Conservation (phyloP, 2,888 invertebrate genomes). For the Drosophila limbata region DNA sequence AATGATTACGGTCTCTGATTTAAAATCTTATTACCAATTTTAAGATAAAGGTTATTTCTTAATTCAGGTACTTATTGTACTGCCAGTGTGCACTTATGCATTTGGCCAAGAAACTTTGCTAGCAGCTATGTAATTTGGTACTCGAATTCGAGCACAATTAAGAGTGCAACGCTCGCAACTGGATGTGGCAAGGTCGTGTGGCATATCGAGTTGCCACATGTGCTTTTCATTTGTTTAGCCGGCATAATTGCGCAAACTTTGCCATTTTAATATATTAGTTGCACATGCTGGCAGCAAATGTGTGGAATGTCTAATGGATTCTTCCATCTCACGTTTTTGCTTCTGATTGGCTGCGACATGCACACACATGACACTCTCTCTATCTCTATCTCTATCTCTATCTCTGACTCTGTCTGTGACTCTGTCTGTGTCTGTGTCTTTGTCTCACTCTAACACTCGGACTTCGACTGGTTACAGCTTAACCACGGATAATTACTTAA, state of each 20-base stretch:
- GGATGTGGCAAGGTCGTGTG: slow-evolving; percentile 29
- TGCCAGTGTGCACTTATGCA: neutral
- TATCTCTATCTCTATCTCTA: neutral
- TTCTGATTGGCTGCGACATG: slow-evolving; percentile 34
- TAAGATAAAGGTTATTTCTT: too few species aligned
- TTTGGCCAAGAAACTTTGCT: slow-evolving; percentile 26
- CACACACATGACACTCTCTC: slow-evolving; percentile 16
- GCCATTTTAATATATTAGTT: slow-evolving; percentile 37
- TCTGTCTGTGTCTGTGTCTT: neutral
- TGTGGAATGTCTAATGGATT: slow-evolving; percentile 38
- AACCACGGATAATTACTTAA: slow-evolving; percentile 66
- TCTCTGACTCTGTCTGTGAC: neutral
- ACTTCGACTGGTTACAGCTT: slow-evolving; percentile 33
- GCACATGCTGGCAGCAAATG: slow-evolving; percentile 53
- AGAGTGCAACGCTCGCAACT: slow-evolving; percentile 31
- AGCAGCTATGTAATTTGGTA: slow-evolving; percentile 40
- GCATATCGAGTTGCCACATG: slow-evolving; percentile 30
- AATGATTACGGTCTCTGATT: too few species aligned
- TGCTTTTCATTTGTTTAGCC: slow-evolving; percentile 63
- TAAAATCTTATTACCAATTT: too few species aligned
- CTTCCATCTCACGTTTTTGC: slow-evolving; percentile 24
- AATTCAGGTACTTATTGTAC: too few species aligned
- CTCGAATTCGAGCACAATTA: slow-evolving; percentile 32
- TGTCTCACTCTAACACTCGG: neutral
- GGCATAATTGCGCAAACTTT: slow-evolving; percentile 61